Base-by-base conservation (phyloP, 1,140 invertebrate genomes). In the Hycleus cichorii region DNA sequence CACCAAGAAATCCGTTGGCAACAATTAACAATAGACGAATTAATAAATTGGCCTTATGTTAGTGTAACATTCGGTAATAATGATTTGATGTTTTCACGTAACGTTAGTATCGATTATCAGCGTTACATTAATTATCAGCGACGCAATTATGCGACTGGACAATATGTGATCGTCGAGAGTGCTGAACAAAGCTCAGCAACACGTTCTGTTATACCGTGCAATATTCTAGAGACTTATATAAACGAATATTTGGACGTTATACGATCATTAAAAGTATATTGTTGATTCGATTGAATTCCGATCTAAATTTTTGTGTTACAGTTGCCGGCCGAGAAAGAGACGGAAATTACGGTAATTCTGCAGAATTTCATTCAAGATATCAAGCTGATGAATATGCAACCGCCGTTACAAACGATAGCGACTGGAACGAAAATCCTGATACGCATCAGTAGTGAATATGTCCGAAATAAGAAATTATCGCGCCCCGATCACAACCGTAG, bases 1-100 rank as follows among this genome's bases (percentile, higher is more conserved):
- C 32, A 32, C 32, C 32, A 32, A 32, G 32, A 32, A 7, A 18
- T 18, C 18, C 32, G 7, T 7, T 59, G 58, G 58, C 8, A 24
- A 6, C 26, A 42, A 24, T 43, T 59, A 24, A 18, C 26, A 4
- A 25, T 24, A 12, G 27, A 11, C 18, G 38, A 54, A 18, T 9
- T 59, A 2, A 12, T 59, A 11, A 59, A 59, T 45, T 54, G 51
- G 40, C 58, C 58, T 11, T 53, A 38, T 39, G 39, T 59, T 10
- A 46, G 54, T 10, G 51, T 54, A 10, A 46, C 9, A 6, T 59
- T 59, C 26, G 39, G 46, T 24, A 48, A 18, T 18, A 3, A 10
- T 42, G 27, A 50, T 53, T 6, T 25, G 48, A 11, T 59, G 44
- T 12, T 59, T 54, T 3, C 39, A 42, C 47, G 18, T 3, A 50